Conservation (phyloP, 2,113 vertebrate species). For the Trogon melanurus region DNA sequence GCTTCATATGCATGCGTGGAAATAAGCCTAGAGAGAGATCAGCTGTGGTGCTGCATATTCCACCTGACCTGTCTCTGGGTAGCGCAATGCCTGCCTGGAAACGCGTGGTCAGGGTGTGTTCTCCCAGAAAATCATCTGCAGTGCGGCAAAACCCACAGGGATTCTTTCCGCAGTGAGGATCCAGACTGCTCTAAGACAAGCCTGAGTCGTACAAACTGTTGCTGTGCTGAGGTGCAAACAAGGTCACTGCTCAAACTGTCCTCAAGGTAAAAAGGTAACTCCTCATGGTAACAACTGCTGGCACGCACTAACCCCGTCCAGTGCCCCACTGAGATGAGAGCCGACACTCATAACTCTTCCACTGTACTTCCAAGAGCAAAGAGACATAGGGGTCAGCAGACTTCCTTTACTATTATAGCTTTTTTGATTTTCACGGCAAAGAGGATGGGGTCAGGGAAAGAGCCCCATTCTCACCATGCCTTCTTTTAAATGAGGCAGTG, state of each 20-base stretch:
- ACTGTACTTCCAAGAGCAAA: not conserved
- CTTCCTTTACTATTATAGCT: not conserved
- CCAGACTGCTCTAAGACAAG: not conserved
- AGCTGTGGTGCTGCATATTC: not conserved
- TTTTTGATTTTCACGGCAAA: not conserved
- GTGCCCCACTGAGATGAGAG: fast-evolving
- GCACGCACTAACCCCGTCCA: not conserved
- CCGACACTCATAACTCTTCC: not conserved
- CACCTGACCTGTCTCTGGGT: not conserved
- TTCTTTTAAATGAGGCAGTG: not conserved
- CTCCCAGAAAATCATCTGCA: not conserved
- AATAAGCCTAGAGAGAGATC: not conserved
- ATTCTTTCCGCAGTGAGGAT: not conserved
- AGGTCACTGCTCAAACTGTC: not conserved
- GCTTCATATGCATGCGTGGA: not conserved
- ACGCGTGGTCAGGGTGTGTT: not conserved
- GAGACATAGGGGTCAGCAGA: not conserved
- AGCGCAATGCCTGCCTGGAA: not conserved
- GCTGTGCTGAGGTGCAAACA: not conserved
- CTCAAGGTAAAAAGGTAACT: not conserved
- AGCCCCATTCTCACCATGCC: not conserved
- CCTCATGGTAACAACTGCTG: not conserved
- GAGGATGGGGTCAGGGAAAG: not conserved
- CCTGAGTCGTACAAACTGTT: not conserved
- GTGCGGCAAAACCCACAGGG: not conserved